Evolutionary conservation across 2,113 vertebrate genomes (phyloP), one percentile per base, ranked within the genome.

Genomic region (Zingel zingel): DNA sequence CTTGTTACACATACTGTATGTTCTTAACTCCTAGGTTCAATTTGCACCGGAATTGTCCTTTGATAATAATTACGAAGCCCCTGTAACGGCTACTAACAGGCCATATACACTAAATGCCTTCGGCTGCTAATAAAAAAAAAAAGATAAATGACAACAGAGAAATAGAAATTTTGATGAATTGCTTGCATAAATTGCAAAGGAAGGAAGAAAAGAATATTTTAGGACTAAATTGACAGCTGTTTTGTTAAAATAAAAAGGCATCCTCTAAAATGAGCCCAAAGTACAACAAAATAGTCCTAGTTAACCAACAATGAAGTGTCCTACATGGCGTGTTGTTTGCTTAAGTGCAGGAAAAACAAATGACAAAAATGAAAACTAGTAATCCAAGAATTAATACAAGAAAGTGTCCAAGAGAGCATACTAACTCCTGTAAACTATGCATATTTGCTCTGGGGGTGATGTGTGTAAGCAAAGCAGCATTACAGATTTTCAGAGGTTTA

Each of bases 281-380:
- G 47, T 74, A 21, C 2, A 54, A 66, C 3, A 6, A 30, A 70
- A 70, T 25, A 14, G 11, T 54, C 12, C 15, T n/a, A 53, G 58
- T 81, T 87, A 63, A 43, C 54, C 48, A 36, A 45, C 64, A 73
- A 73, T 68, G 66, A 67, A 63, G 47, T 48, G n/a, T 58, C 50
- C 59, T 72, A 51, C 43, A 58, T 51, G 54, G 53, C 56, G 18
- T 69, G 21, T 47, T 63, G 62, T 25, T 56, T 36, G 65, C 14
- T 58, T 50, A 51, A 72, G 47, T 73, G 65, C 64, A 86, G 87
- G 81, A 70, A 67, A 61, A 8, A 61, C 5, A 36, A n/a, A n/a
- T n/a, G 8, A 61, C 10, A 14, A 30, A 47, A 64, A 25, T 2
- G 19, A 59, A 74, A 54, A 43, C 30, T 79, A 61, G 45, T 54